phyloP scores from a whole-genome alignment of 2,888 invertebrate species.

The Cerastoderma edule region DNA sequence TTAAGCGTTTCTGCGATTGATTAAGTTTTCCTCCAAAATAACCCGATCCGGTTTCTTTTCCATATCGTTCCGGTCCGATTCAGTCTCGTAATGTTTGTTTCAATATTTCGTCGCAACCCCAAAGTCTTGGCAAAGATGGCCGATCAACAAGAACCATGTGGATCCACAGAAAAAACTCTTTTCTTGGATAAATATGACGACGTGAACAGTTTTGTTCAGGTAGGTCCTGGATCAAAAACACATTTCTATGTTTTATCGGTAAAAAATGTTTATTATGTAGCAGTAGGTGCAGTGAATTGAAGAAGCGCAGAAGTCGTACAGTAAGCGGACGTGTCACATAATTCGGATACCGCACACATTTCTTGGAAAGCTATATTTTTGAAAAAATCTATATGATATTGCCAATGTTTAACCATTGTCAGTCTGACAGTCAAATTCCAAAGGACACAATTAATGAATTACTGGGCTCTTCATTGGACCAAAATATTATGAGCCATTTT shows the following conservation, averaged over 20 bases:
- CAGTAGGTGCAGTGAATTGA: too few relatives aligned
- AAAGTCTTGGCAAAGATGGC: not conserved
- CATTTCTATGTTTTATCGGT: too few relatives aligned
- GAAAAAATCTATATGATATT: not conserved
- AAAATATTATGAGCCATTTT: too few relatives aligned
- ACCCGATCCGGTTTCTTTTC: too few relatives aligned
- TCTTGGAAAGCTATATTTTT: not conserved
- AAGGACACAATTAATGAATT: not conserved
- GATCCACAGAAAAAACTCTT: conserved; percentile 25
- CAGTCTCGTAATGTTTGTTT: too few relatives aligned
- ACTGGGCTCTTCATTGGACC: not conserved
- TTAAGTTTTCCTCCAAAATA: too few relatives aligned
- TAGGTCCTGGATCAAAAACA: conserved; percentile 13
- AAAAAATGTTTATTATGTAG: too few relatives aligned
- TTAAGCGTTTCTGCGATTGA: too few relatives aligned
- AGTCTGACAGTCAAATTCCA: not conserved
- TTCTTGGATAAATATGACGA: conserved; percentile 47
- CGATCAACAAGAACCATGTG: conserved; percentile 14
- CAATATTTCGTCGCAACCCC: too few relatives aligned
- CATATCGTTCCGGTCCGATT: too few relatives aligned
- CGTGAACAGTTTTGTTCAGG: conserved; percentile 58
- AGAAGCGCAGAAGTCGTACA: not conserved
- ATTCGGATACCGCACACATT: not conserved
- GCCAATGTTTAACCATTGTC: conserved; percentile 1
- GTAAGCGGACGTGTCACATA: not conserved